A percentile compares a stretch with the other conserved stretches of the same genome.
Conservation (phyloP, 2,888 invertebrate genomes). For the Sphaerophoria rueppellii region DNA sequence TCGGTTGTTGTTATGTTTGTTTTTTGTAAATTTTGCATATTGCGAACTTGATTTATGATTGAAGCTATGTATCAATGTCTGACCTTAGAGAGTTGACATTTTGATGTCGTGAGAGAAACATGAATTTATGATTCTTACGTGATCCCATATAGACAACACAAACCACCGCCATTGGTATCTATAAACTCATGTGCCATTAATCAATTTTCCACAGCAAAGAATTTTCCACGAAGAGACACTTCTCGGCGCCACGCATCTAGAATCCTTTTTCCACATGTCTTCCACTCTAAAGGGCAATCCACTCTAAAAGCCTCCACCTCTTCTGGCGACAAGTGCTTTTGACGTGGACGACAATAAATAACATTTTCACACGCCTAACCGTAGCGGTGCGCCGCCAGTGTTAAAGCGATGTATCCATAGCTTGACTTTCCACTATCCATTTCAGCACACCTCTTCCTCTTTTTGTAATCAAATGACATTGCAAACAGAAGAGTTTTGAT, state of each 20-base stretch:
- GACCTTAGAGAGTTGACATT: no score
- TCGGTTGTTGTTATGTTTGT: neutral
- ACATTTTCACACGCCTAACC: conserved; percentile 12
- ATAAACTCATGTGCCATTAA: neutral
- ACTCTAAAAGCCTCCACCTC: neutral
- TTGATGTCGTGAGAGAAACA: no score
- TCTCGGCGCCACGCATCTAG: conserved; percentile 11
- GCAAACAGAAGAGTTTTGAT: conserved; percentile 51
- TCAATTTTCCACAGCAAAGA: neutral
- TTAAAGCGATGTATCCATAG: neutral
- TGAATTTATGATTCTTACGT: no score
- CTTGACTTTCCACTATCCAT: conserved; percentile 16
- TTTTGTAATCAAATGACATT: neutral
- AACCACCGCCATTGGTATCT: no score
- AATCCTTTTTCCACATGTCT: conserved; percentile 10
- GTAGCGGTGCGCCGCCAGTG: neutral
- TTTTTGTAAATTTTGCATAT: conserved; percentile 11
- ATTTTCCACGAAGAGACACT: neutral
- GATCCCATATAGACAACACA: no score
- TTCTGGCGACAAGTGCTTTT: neutral
- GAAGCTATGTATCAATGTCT: no score
- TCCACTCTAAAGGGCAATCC: neutral
- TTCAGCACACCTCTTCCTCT: neutral
- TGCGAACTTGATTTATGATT: conserved; percentile 19
- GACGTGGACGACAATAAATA: conserved; percentile 21